Conservation (phyloP, 1,140 invertebrate species). For the Papilio polytes region DNA sequence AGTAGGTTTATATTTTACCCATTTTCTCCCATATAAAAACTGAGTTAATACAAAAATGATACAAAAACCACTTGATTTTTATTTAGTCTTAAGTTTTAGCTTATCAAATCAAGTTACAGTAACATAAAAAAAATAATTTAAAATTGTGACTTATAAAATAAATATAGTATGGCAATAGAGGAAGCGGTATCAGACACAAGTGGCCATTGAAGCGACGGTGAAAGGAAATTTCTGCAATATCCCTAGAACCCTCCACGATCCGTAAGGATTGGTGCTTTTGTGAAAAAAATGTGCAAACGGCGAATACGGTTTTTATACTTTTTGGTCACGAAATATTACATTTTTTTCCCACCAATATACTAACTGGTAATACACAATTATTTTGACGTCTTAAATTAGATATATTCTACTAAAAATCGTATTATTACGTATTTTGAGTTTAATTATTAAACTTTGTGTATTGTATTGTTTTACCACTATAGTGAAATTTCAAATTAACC, state of each 20-base stretch:
- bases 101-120: too few species aligned
- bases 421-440: too few species aligned
- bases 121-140: not conserved
- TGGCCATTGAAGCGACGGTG: constrained; percentile 35
- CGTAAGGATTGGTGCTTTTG: constrained; percentile 15
- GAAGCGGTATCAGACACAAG: constrained; percentile 26
- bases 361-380: too few species aligned
- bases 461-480: not conserved
- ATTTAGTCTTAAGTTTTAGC: too few species aligned
- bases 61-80: too few species aligned
- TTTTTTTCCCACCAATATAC: not conserved
- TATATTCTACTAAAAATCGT: too few species aligned
- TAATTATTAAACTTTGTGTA: too few species aligned
- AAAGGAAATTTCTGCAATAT: constrained; percentile 38
- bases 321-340: not conserved
- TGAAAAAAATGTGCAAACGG: constrained; percentile 22
- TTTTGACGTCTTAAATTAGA: too few species aligned
- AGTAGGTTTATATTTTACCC: too few species aligned
- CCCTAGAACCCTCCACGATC: constrained; percentile 27
- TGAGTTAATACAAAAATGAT: too few species aligned
- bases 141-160: not conserved
- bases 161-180: constrained; percentile 2
- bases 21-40: not conserved
- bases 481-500: not conserved
- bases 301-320: not conserved